phyloP scores from a whole-genome alignment of 2,888 invertebrate species.

The Lasiommata megera region DNA sequence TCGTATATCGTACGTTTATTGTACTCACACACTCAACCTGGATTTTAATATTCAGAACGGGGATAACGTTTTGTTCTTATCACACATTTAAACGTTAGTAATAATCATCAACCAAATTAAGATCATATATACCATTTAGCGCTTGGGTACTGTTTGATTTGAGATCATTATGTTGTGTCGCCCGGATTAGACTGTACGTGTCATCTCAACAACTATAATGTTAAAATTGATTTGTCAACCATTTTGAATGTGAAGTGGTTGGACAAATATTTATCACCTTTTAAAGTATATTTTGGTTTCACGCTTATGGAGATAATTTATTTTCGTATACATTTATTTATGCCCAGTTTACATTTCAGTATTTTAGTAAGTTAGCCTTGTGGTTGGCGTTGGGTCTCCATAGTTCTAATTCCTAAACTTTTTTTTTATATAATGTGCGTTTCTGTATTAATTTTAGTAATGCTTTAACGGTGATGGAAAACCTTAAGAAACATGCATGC shows the following conservation, averaged over 20 bases:
- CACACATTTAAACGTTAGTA: conserved; percentile 15
- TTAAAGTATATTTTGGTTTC: too few species aligned
- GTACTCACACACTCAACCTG: not conserved
- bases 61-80: conserved; percentile 28
- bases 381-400: too few species aligned
- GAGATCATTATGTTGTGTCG: conserved; percentile 16
- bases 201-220: conserved; percentile 1
- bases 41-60: conserved; percentile 1
- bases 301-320: too few species aligned
- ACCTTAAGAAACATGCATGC: too few species aligned
- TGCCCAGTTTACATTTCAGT: too few species aligned
- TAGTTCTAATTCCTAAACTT: too few species aligned
- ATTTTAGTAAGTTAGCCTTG: too few species aligned
- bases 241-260: conserved; percentile 4
- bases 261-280: not conserved
- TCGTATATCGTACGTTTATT: not conserved
- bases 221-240: not conserved
- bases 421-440: too few species aligned
- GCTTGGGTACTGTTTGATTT: conserved; percentile 27
- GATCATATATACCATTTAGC: conserved; percentile 20
- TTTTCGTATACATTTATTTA: too few species aligned
- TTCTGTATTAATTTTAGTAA: too few species aligned
- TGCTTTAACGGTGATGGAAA: too few species aligned
- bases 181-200: conserved; percentile 16
- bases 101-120: conserved; percentile 22